A percentile compares a stretch with the other conserved stretches of the same genome.
phyloP scores from a whole-genome alignment of 2,113 vertebrate genomes.

The Brevimyrus niger region DNA sequence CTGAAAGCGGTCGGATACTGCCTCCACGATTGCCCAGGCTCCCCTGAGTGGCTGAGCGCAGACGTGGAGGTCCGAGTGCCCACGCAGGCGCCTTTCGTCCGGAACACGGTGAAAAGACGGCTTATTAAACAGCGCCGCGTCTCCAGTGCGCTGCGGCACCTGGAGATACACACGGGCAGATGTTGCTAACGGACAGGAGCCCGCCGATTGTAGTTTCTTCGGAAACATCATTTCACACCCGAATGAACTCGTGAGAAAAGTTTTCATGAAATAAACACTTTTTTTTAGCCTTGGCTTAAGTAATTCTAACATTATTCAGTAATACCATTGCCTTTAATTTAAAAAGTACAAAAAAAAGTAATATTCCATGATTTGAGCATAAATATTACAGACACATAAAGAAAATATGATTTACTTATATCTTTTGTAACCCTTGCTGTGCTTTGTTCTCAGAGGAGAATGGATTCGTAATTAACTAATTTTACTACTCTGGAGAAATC shows the following conservation, averaged over 20 bases:
- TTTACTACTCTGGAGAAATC: not conserved
- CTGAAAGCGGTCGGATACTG: not conserved
- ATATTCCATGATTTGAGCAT: not conserved
- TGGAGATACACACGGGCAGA: not conserved
- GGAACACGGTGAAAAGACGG: not conserved
- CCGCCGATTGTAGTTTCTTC: not conserved
- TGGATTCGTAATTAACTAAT: not conserved
- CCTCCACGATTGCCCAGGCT: not conserved
- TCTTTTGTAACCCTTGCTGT: not conserved
- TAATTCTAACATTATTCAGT: not conserved
- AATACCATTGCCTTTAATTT: not conserved
- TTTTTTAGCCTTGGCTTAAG: not conserved
- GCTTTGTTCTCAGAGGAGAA: constrained; percentile 3
- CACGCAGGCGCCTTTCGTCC: not conserved
- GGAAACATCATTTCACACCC: not conserved
- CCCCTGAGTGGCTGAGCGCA: not conserved
- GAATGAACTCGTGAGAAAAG: not conserved
- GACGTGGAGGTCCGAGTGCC: not conserved
- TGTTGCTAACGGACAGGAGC: not conserved
- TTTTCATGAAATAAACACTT: not conserved
- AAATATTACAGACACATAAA: not conserved
- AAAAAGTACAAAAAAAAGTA: not conserved
- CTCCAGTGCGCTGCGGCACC: not conserved
- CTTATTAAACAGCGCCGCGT: not conserved
- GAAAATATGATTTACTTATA: not conserved